Conservation (phyloP, 1,140 invertebrate genomes). For the Physella acuta region DNA sequence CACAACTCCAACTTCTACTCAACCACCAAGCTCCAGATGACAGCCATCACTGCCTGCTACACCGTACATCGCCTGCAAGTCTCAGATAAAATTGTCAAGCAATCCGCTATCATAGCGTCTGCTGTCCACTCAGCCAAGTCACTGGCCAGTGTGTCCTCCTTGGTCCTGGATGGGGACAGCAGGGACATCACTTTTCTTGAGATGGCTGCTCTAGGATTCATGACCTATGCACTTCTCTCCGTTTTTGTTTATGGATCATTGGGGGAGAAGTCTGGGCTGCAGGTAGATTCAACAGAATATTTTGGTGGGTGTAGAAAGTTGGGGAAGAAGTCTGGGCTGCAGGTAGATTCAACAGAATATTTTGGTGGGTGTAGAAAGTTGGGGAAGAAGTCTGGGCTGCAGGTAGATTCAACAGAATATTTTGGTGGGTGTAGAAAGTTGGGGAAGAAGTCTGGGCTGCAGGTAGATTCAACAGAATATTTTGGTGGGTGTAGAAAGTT, state of each 20-base stretch:
- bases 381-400: too few species aligned
- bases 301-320: too few species aligned
- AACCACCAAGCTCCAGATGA: slow-evolving; percentile 33
- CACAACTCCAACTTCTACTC: slow-evolving; percentile 36
- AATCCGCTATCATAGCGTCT: slow-evolving; percentile 22
- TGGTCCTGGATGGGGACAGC: neutral
- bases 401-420: too few species aligned
- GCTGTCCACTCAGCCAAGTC: slow-evolving; percentile 32
- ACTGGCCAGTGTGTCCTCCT: slow-evolving; percentile 1
- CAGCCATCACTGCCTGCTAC: slow-evolving; percentile 34
- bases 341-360: too few species aligned
- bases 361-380: too few species aligned
- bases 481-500: too few species aligned
- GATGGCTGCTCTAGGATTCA: slow-evolving; percentile 11
- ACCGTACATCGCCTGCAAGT: slow-evolving; percentile 38
- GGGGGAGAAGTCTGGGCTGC: slow-evolving; percentile 2
- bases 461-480: too few species aligned
- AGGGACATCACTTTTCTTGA: slow-evolving; percentile 21
- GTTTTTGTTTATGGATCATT: slow-evolving; percentile 22
- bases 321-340: too few species aligned
- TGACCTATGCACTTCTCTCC: slow-evolving; percentile 27
- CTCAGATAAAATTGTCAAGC: slow-evolving; percentile 31
- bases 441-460: too few species aligned
- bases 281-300: too few species aligned
- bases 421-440: too few species aligned